Conservation (phyloP, 2,113 vertebrate genomes). For the Diphyllodes magnificus region DNA sequence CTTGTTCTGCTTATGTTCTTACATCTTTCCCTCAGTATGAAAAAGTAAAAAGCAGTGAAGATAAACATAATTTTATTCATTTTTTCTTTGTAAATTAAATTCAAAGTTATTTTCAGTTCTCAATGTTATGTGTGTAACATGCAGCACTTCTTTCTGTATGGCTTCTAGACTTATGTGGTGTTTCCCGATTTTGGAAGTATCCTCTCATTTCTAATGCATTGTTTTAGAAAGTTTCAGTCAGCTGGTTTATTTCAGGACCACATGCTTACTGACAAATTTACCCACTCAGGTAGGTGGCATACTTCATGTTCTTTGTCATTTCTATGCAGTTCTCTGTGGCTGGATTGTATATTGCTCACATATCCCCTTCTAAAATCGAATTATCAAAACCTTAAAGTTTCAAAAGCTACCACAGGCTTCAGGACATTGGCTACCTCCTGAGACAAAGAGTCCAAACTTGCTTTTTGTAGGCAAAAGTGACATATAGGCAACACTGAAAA, state of each 20-base stretch:
- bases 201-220: not conserved
- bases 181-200: not conserved
- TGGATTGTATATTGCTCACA: not conserved
- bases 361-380: not conserved
- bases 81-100: not conserved
- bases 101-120: not conserved
- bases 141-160: accelerated
- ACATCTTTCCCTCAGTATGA: not conserved
- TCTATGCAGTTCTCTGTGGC: accelerated
- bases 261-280: not conserved
- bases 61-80: not conserved
- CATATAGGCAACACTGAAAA: not conserved
- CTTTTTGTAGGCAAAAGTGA: not conserved
- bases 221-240: not conserved
- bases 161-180: not conserved
- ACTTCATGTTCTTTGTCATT: not conserved
- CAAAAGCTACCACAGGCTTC: not conserved
- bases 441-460: accelerated
- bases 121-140: accelerated
- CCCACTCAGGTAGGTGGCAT: too few relatives aligned
- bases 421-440: accelerated
- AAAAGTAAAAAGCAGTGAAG: not conserved
- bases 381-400: not conserved
- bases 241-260: not conserved
- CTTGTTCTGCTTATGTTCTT: not conserved